Evolutionary conservation across 2,888 invertebrate genomes (phyloP).

Genomic region (Dasysyrphus tricinctus): DNA sequence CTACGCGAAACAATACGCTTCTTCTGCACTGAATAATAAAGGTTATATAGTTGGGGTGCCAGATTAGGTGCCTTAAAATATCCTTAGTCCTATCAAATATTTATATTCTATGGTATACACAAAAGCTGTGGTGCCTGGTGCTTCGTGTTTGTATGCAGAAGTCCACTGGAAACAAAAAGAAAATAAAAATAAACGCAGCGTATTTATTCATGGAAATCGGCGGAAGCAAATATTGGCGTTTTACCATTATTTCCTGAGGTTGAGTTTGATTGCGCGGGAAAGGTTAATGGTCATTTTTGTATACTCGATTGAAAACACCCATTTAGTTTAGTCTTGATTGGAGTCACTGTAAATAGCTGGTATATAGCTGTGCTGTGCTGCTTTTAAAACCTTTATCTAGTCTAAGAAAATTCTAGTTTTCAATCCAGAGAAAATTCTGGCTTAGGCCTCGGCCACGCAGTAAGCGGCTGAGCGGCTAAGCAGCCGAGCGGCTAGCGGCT

Average conservation of each 20-base stretch:
- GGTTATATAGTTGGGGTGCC: constrained; percentile 15
- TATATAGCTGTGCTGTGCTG: neutral
- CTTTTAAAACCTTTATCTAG: neutral
- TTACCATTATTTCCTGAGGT: neutral
- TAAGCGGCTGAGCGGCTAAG: too few species aligned
- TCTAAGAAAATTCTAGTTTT: neutral
- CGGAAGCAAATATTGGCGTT: constrained; percentile 35
- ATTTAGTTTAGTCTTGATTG: constrained; percentile 8
- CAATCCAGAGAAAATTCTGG: too few species aligned
- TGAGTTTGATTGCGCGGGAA: neutral
- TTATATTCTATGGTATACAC: constrained; percentile 45
- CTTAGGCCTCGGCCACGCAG: too few species aligned
- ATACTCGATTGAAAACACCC: neutral
- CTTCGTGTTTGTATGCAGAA: constrained; percentile 8
- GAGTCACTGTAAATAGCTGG: neutral
- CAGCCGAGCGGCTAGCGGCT: too few species aligned
- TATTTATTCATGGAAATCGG: constrained; percentile 10
- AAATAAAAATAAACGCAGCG: constrained; percentile 6
- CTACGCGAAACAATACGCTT: constrained; percentile 48
- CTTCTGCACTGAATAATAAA: constrained; percentile 12
- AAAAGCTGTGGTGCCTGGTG: neutral
- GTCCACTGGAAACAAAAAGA: constrained; percentile 10
- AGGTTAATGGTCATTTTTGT: constrained; percentile 9
- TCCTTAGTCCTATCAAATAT: constrained; percentile 58
- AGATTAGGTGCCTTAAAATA: constrained; percentile 50